Base-by-base conservation (phyloP, 1,140 invertebrate species). In the Mya arenaria region DNA sequence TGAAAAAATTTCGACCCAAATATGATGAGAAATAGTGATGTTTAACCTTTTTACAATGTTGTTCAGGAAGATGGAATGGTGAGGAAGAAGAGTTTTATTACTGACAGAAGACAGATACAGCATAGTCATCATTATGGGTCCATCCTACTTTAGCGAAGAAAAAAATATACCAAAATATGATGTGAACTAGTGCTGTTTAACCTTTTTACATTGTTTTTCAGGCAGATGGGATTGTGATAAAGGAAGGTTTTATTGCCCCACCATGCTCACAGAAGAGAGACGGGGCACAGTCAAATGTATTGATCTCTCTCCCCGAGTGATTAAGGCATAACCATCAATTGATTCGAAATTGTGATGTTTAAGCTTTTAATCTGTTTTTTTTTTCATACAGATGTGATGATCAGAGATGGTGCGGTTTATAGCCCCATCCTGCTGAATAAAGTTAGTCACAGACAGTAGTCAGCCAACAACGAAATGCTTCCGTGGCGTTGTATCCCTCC, bases 361-460 rank as follows among this genome's bases (percentile, higher is more conserved):
- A 44, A 19, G 10, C 41, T 28, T 62, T 17, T 28, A 56, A 39
- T 5, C 19, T 32, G 36, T 63, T 63, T 62, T 63, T 23, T 75
- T n/a, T n/a, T 60, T 23, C 81, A 85, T 80, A 58, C 60, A 39
- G 75, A 85, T 58, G 55, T 52, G n/a, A 62, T 36, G n/a, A 34
- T 36, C 32, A 15, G 73, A 10, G 4, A 30, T 17, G 69, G 77
- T 28, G 81, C 71, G 17, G 71, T 85, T 2, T 66, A 71, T 10
- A 83, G 81, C 36, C 84, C 84, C 17, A 77, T 55, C 13, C 69
- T 55, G 36, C 15, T 85, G 15, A 58, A 28, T 4, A 56, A 73
- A 56, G 74, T 71, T 66, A 44, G 25, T 32, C 32, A 56, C 23
- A 66, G 44, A n/a, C n/a, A n/a, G n/a, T n/a, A n/a, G n/a, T n/a